Evolutionary conservation across 92 coral and sea anemone genomes (phyloP).

Genomic region (Zoanthus solanderi): DNA sequence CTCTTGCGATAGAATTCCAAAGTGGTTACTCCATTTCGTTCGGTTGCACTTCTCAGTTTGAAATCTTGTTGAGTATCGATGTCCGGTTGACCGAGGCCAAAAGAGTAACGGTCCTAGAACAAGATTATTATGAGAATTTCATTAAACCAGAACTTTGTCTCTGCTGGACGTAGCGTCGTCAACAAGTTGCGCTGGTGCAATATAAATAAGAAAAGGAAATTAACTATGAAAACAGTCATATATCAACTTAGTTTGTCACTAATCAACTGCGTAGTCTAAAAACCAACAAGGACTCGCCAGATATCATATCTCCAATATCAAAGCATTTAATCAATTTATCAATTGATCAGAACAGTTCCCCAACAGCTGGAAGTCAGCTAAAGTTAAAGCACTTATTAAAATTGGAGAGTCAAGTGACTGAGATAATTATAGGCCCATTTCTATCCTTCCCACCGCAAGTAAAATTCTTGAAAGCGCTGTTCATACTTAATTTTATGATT

Average conservation of each 20-base stretch:
- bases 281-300: constrained; percentile 53
- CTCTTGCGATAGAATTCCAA: constrained; percentile 8
- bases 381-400: constrained; percentile 37
- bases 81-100: not conserved
- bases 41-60: not conserved
- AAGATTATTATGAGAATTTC: not conserved
- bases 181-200: too few species aligned
- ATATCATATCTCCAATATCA: constrained; percentile 44
- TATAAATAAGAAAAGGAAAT: too few species aligned
- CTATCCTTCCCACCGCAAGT: constrained; percentile 40
- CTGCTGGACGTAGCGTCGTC: too few species aligned
- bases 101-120: constrained; percentile 3
- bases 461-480: constrained; percentile 29
- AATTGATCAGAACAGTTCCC: constrained; percentile 34
- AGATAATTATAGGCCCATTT: constrained; percentile 41
- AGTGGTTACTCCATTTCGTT: not conserved
- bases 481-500: constrained; percentile 30
- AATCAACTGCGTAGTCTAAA: constrained; percentile 35
- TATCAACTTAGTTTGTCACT: constrained; percentile 34
- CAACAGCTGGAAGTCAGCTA: constrained; percentile 44
- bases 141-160: too few species aligned
- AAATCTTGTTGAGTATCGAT: not conserved
- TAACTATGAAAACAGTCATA: not conserved
- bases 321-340: constrained; percentile 43
- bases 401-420: constrained; percentile 34